Evolutionary conservation across 2,113 vertebrate species (phyloP).

Genomic region (Halcyon malimbica): DNA sequence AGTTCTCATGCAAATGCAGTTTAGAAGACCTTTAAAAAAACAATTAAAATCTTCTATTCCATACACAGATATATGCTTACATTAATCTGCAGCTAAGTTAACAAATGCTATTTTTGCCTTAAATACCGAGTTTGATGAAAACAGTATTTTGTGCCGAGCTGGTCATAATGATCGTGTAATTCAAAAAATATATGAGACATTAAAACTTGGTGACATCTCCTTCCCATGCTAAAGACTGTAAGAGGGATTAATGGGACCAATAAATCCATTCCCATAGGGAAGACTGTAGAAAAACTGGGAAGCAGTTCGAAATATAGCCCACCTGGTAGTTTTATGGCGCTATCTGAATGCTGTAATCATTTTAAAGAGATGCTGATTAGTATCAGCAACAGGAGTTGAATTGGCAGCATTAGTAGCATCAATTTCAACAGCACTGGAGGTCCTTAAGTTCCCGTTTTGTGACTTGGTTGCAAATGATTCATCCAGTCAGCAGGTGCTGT

Average conservation of each 20-base stretch:
- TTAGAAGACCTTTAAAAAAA: neutral
- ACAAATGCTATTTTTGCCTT: conserved; percentile 33
- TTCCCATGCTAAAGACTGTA: conserved; percentile 59
- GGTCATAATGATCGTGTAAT: conserved; percentile 40
- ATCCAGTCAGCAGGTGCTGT: conserved; percentile 39
- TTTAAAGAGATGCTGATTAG: conserved; percentile 55
- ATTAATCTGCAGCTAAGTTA: conserved; percentile 25
- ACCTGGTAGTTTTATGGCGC: conserved; percentile 39
- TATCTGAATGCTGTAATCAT: conserved; percentile 27
- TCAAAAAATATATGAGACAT: conserved; percentile 59
- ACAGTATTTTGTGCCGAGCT: conserved; percentile 40
- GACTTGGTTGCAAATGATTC: conserved; percentile 39
- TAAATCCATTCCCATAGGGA: conserved; percentile 66
- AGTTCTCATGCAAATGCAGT: neutral
- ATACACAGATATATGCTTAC: neutral
- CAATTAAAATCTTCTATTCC: neutral
- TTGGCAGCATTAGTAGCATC: conserved; percentile 45
- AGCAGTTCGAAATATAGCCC: conserved; percentile 30
- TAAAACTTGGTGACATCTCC: conserved; percentile 53
- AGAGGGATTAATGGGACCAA: conserved; percentile 67
- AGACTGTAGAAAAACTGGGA: conserved; percentile 54
- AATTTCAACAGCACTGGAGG: conserved; percentile 32
- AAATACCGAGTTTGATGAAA: conserved; percentile 8
- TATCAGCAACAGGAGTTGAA: conserved; percentile 40
- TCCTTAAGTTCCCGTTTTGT: conserved; percentile 42